These are phyloP conservation scores for Siphamia tubifer DNA, from an alignment of 2,113 vertebrate genomes.

Conservation along the genomic window DNA sequence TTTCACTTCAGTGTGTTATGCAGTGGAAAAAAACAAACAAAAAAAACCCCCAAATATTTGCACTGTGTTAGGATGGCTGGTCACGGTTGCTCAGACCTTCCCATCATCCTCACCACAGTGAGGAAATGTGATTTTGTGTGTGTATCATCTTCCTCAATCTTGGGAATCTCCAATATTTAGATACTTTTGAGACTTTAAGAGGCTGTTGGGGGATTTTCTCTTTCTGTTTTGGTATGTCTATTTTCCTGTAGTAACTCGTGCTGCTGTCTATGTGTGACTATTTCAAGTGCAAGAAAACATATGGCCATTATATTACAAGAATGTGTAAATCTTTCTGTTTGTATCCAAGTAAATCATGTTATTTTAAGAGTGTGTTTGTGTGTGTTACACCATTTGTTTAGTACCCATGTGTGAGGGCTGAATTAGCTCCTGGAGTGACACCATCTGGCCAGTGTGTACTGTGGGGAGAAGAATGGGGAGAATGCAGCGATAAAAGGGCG, in stretches of 20 bases:
- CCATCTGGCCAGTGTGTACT: constrained; percentile 62
- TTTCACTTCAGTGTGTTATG: too few relatives aligned
- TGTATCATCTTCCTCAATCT: background rate
- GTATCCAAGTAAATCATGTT: background rate
- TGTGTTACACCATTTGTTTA: constrained; percentile 31
- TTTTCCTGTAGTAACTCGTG: background rate
- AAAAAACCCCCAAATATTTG: too few relatives aligned
- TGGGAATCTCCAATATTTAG: background rate
- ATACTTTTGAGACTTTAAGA: constrained; percentile 2
- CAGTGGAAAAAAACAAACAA: too few relatives aligned
- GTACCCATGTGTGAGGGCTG: constrained; percentile 33
- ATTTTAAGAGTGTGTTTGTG: background rate
- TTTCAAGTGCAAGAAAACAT: background rate
- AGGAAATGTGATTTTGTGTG: too few relatives aligned
- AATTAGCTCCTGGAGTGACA: constrained; percentile 58
- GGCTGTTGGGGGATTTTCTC: background rate
- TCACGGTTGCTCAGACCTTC: too few relatives aligned
- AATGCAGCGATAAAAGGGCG: constrained; percentile 41
- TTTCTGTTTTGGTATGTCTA: background rate
- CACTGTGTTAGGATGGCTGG: too few relatives aligned
- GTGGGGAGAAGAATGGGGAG: constrained; percentile 35
- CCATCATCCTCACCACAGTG: too few relatives aligned
- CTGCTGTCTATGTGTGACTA: background rate
- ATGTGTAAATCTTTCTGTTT: background rate
- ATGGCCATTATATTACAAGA: background rate